Conservation (phyloP, 2,888 invertebrate genomes). For the Aphidoletes aphidimyza region DNA sequence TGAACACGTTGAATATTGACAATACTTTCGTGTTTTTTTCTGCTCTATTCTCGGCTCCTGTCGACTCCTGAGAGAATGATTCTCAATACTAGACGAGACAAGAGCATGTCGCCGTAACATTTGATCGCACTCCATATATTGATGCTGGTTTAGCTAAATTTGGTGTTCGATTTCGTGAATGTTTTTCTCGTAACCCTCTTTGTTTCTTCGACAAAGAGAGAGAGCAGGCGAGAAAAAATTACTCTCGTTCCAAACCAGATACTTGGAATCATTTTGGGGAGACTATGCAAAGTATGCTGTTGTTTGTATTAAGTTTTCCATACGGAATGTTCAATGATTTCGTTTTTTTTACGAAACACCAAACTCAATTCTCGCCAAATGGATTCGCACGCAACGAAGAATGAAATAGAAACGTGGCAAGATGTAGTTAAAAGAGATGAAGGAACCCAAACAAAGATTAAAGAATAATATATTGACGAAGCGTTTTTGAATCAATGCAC, state of each 20-base stretch:
- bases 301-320: slow-evolving; percentile 27
- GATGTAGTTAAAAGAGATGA: background rate
- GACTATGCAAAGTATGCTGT: background rate
- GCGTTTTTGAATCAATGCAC: slow-evolving; percentile 42
- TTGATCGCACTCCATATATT: background rate
- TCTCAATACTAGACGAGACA: too few species aligned
- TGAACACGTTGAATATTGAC: slow-evolving; percentile 35
- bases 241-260: background rate
- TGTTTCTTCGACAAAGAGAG: background rate
- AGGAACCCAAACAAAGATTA: slow-evolving; percentile 8
- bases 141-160: slow-evolving; percentile 18
- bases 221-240: slow-evolving; percentile 8
- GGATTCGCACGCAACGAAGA: slow-evolving; percentile 14
- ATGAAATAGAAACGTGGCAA: slow-evolving; percentile 25
- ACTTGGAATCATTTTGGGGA: background rate
- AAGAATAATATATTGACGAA: slow-evolving; percentile 12
- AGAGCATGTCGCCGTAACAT: slow-evolving; percentile 27
- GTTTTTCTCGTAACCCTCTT: background rate
- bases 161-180: slow-evolving; percentile 14
- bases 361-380: slow-evolving; percentile 20
- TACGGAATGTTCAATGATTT: background rate
- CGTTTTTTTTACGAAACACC: background rate
- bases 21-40: background rate
- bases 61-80: background rate
- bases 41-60: background rate